Conservation (phyloP, 1,140 invertebrate genomes). For the Nephotettix cincticeps region DNA sequence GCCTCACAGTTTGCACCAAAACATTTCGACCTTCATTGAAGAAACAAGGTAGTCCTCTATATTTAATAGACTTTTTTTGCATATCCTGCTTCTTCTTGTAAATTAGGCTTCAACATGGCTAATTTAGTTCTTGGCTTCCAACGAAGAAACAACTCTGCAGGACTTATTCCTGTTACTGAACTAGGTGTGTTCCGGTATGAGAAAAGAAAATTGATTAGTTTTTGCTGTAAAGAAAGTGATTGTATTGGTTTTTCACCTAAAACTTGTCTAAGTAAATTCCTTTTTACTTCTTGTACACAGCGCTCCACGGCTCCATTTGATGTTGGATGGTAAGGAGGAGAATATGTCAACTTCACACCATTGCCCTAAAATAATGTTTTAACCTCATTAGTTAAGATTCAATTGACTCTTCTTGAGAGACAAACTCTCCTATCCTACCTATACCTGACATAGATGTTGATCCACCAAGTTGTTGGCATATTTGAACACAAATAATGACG, state of each 20-base stretch:
- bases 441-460: no score
- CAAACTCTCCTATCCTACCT: no score
- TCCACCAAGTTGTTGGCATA: no score
- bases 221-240: background rate
- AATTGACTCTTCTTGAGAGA: no score
- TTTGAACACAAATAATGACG: no score
- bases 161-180: background rate
- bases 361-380: background rate
- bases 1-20: background rate
- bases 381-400: no score
- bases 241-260: background rate
- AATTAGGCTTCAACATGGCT: background rate
- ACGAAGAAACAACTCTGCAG: background rate
- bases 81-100: background rate
- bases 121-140: background rate
- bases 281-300: background rate
- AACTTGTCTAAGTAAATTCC: background rate
- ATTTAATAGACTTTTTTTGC: background rate
- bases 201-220: background rate
- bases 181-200: background rate
- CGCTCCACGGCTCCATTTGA: background rate
- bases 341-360: background rate
- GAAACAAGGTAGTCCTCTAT: background rate
- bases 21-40: background rate
- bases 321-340: background rate